Evolutionary conservation across 2,888 invertebrate species (phyloP), one percentile per base, ranked within the genome.

Genomic region (Drosophila neotestacea): DNA sequence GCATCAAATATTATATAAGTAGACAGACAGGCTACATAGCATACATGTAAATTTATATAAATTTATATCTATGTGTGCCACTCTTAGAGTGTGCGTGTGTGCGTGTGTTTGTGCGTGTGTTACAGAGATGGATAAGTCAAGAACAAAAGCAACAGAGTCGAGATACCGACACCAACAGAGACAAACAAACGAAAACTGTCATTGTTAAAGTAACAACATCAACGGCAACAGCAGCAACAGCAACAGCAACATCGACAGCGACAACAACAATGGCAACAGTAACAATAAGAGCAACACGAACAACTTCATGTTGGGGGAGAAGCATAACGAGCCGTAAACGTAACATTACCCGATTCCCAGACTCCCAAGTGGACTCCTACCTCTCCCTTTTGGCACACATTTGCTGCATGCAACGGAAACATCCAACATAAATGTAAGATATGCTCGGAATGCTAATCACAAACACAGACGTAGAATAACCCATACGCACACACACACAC

Each of bases 361-460:
- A 58, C 52, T 48, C 48, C 38, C 59, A 46, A 66, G 60, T 64
- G 46, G 34, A 36, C 36, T 28, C 13, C 46, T 38, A 32, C 27
- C 27, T 27, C 48, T 34, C 59, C 56, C 74, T 46, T 48, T 13
- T 39, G 63, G 58, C 70, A 77, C 75, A 73, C 81, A 88, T 86
- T 81, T 84, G 87, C 88, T 84, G 86, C 89, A 85, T 84, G 86
- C 89, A 84, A 81, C 88, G 84, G 84, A 81, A 89, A 84, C 89
- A 84, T 86, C 74, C 79, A 77, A 82, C 90, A 88, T 87, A 88
- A 84, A 87, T 90, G 84, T 85, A 75, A 85, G 89, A 89, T 90
- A 90, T 90, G 89, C 90, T 69, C 71, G 77, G 89, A 90, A 90
- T 90, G 91, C 88, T 90, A 90, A 90, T 90, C 89, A 88, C 90